Conservation (phyloP, 2,113 vertebrate species). For the Dromiciops gliroides region DNA sequence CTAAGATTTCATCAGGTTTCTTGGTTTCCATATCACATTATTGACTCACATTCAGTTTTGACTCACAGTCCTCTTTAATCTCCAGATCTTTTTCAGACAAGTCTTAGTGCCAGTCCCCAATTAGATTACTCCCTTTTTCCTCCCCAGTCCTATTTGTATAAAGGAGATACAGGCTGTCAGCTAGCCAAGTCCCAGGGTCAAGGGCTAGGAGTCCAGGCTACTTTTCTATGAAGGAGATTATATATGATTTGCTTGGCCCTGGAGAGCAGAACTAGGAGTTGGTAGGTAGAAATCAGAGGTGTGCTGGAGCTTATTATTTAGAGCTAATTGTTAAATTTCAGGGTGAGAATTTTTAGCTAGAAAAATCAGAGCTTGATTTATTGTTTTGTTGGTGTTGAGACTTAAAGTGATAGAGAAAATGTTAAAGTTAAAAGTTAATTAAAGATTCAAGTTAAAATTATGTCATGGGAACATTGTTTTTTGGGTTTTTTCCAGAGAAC, state of each 20-base stretch:
- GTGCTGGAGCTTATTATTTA: neutral
- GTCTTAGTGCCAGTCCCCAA: too few species aligned
- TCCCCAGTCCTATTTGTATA: too few species aligned
- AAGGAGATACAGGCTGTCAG: neutral
- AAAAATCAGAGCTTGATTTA: neutral
- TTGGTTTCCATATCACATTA: too few species aligned
- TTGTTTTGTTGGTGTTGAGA: neutral
- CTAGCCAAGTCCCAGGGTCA: neutral
- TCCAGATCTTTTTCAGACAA: too few species aligned
- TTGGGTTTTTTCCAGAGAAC: neutral
- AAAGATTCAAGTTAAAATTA: neutral
- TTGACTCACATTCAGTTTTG: too few species aligned
- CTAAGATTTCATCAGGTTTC: too few species aligned
- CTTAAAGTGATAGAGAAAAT: neutral
- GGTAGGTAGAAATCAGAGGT: too few species aligned
- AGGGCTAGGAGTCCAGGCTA: neutral
- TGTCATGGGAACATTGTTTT: too few species aligned
- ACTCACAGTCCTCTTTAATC: too few species aligned
- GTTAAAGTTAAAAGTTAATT: neutral
- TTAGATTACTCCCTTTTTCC: too few species aligned
- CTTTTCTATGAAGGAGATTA: neutral
- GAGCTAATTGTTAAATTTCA: neutral
- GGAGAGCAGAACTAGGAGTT: neutral
- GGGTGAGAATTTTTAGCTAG: neutral
- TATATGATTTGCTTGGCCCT: neutral